Percentiles rank a stretch among this genome's conserved stretches.
phyloP scores from a whole-genome alignment of 1,140 invertebrate species.

The Drosophila truncata region DNA sequence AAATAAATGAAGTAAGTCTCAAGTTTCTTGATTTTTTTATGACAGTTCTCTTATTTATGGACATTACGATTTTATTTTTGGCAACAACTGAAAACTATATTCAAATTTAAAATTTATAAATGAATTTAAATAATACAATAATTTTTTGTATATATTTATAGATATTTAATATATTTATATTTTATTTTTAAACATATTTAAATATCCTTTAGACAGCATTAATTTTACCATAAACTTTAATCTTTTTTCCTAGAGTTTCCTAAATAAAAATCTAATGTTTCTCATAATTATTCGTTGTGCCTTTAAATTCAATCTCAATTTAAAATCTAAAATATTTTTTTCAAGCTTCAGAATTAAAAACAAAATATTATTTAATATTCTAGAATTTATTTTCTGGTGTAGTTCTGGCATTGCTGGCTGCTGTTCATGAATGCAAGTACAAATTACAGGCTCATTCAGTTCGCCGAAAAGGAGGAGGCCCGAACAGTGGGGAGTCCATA shows the following conservation, averaged over 20 bases:
- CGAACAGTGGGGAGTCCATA: slow-evolving; percentile 8
- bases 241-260: not conserved
- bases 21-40: not conserved
- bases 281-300: not conserved
- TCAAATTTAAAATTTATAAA: too few species aligned
- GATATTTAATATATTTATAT: too few species aligned
- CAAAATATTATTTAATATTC: not conserved
- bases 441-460: slow-evolving; percentile 76
- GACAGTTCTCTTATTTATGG: too few species aligned
- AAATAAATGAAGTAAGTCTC: not conserved
- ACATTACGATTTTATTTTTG: too few species aligned
- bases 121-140: too few species aligned
- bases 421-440: slow-evolving; percentile 80
- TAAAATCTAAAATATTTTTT: not conserved
- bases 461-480: slow-evolving; percentile 39
- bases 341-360: not conserved
- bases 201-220: too few species aligned
- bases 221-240: not conserved
- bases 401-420: slow-evolving; percentile 15
- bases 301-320: not conserved
- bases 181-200: too few species aligned
- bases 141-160: too few species aligned
- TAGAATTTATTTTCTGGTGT: not conserved
- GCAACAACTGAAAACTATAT: too few species aligned
- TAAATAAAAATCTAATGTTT: not conserved